Evolutionary conservation across 2,888 invertebrate genomes (phyloP).

Genomic region (Tryphoninae sp.): DNA sequence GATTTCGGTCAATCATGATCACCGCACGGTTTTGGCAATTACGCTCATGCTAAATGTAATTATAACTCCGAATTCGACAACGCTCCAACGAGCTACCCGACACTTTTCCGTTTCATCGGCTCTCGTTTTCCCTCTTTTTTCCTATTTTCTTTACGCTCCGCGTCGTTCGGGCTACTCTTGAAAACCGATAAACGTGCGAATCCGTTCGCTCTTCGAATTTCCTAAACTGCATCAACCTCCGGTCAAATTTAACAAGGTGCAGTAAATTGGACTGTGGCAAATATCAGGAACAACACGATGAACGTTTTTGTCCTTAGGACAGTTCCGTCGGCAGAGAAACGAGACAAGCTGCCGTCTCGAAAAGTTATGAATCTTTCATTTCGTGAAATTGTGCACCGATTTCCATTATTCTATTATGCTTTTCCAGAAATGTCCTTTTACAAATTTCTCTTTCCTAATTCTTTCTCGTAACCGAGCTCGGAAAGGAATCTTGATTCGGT

Average conservation of each 20-base stretch:
- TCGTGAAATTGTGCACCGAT: not conserved
- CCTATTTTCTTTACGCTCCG: not conserved
- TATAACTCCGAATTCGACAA: conserved; percentile 14
- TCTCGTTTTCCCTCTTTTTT: not conserved
- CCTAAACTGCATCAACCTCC: not conserved
- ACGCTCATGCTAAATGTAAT: conserved; percentile 68
- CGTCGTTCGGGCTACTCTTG: not conserved
- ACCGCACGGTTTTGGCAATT: conserved; percentile 68
- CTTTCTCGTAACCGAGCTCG: not conserved
- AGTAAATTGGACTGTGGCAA: not conserved
- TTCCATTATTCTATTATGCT: not conserved
- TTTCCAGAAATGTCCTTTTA: not conserved
- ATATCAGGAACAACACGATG: not conserved
- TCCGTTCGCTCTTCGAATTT: not conserved
- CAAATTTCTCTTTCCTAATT: not conserved
- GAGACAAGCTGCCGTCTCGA: not conserved
- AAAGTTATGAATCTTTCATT: conserved; percentile 35
- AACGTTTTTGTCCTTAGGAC: not conserved
- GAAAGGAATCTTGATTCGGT: too few species aligned
- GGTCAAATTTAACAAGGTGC: not conserved
- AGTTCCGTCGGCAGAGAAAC: conserved; percentile 18
- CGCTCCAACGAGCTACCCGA: not conserved
- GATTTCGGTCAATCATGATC: conserved; percentile 77
- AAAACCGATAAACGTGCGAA: not conserved
- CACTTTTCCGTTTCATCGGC: not conserved